phyloP scores from a whole-genome alignment of 2,888 invertebrate species.

The Lagria hirta region DNA sequence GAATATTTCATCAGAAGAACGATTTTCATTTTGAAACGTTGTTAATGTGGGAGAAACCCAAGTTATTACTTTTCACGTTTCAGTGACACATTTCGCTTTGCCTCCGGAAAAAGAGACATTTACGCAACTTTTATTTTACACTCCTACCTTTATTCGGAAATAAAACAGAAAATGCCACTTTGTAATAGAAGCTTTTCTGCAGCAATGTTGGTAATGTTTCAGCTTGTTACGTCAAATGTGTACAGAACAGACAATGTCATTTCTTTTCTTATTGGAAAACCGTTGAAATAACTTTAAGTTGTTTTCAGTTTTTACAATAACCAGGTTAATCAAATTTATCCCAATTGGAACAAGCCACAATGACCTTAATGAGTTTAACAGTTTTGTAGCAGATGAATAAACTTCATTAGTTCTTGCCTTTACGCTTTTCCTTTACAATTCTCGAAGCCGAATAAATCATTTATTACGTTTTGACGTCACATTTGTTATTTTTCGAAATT shows the following conservation, averaged over 20 bases:
- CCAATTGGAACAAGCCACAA: conserved; percentile 20
- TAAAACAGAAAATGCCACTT: conserved; percentile 10
- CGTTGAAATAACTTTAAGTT: conserved; percentile 11
- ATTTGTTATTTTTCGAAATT: background rate
- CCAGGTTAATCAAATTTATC: conserved; percentile 23
- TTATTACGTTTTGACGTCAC: no score
- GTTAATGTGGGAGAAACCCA: conserved; percentile 3
- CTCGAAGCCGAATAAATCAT: conserved; percentile 3
- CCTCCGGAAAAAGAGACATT: conserved; percentile 3
- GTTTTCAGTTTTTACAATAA: conserved; percentile 9
- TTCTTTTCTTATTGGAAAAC: conserved; percentile 2
- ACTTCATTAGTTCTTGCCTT: conserved; percentile 21
- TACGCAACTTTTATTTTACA: conserved; percentile 8
- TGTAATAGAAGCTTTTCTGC: no score
- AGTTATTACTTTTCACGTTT: conserved; percentile 12
- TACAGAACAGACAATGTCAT: no score
- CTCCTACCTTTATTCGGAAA: conserved; percentile 1
- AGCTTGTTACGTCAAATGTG: background rate
- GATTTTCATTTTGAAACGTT: conserved; percentile 1
- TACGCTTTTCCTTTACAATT: conserved; percentile 5
- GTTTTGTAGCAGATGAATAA: conserved; percentile 23
- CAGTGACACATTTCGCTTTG: conserved; percentile 7
- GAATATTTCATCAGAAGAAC: conserved; percentile 2
- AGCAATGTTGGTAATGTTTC: no score
- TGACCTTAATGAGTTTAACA: conserved; percentile 22